Base-by-base conservation (phyloP, 53 echinoderm and acorn worm species). In the Hippasteria phrygiana region DNA sequence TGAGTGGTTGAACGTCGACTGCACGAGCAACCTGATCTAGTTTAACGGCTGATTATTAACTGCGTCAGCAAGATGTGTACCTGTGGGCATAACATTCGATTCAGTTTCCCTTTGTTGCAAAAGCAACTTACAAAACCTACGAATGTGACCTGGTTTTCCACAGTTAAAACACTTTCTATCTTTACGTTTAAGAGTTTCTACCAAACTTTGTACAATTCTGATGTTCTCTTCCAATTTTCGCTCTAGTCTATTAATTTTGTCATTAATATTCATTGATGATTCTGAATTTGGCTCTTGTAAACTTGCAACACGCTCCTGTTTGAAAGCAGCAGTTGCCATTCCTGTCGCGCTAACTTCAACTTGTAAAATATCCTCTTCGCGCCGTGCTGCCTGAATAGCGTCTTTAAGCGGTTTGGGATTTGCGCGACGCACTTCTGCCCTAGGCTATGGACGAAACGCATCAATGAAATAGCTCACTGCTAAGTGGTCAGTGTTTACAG, bases 21-120 rank as follows among this genome's bases (percentile, higher is more conserved):
- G 42, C 73, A 41, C 73, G 73, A 73, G 4, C 42, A 73, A 73
- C 73, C 73, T 73, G n/a, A 73, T 73, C 41, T 73, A 73, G 73
- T 43, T 73, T 73, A 73, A 73, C 27, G 73, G 1, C 24, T 73
- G 43, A n/a, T 4, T 41, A 12, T 73, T 41, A 11, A 12, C 12
- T 43, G 20, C n/a, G 3, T 43, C 43, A 73, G 34, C 37, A 33
- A 10, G 24, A 27, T 43, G n/a, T 11, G 18, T 5, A 26, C 34
- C 18, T 37, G 71, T 38, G 71, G 22, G 42, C 11, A 27, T 22
- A 12, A 9, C 73, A 26, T 10, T 43, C 22, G 73, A n/a, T 43
- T 43, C 27, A 43, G 43, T 1, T 73, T 11, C 73, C 4, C 32
- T 73, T 41, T 73, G 73, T 73, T 73, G 43, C 6, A 10, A 22